A percentile compares a stretch with the other conserved stretches of the same genome.
These are phyloP conservation scores for Bombus terrestris DNA, from an alignment of 1,140 invertebrate genomes.

Conservation along the genomic window DNA sequence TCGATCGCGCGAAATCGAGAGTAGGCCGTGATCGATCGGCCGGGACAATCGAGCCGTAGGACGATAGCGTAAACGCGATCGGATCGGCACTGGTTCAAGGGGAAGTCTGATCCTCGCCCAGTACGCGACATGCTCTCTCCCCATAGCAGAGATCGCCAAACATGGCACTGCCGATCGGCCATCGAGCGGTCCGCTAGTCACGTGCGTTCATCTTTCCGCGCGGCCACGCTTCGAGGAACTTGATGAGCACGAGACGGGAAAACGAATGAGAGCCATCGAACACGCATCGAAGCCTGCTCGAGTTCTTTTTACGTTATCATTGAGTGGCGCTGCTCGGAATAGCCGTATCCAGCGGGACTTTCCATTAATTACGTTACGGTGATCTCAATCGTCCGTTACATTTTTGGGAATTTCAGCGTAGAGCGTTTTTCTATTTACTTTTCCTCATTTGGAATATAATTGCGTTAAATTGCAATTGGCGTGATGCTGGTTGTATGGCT, in stretches of 20 bases:
- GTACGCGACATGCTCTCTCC: conserved; percentile 64
- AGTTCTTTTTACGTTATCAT: conserved; percentile 1
- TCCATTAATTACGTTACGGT: not conserved
- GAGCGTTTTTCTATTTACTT: not conserved
- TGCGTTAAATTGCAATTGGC: no score
- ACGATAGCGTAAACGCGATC: conserved; percentile 63
- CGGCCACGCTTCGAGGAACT: conserved; percentile 43
- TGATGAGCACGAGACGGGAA: conserved; percentile 36
- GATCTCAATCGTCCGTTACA: not conserved
- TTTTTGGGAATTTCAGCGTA: not conserved
- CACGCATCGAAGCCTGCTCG: not conserved
- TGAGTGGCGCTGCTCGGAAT: not conserved
- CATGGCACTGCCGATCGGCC: conserved; percentile 63
- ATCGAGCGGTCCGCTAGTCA: conserved; percentile 52
- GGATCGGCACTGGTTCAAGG: conserved; percentile 61
- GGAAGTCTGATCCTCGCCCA: conserved; percentile 50
- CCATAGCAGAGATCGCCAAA: conserved; percentile 68
- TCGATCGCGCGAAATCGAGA: not conserved
- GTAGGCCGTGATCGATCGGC: not conserved
- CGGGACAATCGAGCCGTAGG: not conserved
- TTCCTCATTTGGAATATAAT: no score
- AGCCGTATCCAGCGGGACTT: conserved; percentile 16
- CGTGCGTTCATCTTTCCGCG: conserved; percentile 63
- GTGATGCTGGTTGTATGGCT: no score
- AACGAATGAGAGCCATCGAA: conserved; percentile 36